A percentile compares a stretch with the other conserved stretches of the same genome.
Conservation (phyloP, 2,888 invertebrate genomes). For the Marasmarcha lunaedactyla region DNA sequence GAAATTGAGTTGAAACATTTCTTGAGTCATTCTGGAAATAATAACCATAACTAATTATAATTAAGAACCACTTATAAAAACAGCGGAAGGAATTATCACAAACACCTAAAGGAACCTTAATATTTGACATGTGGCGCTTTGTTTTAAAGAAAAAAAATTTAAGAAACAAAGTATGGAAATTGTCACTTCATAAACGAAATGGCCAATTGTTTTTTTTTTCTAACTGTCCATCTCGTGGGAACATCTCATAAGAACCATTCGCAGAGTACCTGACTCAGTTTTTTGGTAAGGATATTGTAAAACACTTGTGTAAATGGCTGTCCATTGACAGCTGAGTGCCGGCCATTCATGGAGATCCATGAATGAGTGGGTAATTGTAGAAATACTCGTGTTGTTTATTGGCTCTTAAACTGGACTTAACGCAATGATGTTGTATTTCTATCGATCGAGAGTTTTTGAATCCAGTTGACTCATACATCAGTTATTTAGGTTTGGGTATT, state of each 20-base stretch:
- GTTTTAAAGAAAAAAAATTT: slow-evolving; percentile 32
- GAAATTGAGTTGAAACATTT: no score
- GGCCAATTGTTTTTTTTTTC: neutral
- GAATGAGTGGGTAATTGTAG: slow-evolving; percentile 6
- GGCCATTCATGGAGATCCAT: slow-evolving; percentile 19
- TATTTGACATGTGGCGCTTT: slow-evolving; percentile 45
- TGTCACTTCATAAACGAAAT: slow-evolving; percentile 46
- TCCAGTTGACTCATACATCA: no score
- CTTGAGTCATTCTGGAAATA: no score
- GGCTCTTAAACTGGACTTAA: slow-evolving; percentile 6
- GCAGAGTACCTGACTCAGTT: slow-evolving; percentile 55
- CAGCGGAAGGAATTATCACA: neutral
- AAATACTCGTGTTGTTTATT: slow-evolving; percentile 2
- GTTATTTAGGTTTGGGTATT: no score
- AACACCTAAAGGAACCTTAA: neutral
- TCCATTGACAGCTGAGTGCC: slow-evolving; percentile 39
- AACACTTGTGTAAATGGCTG: slow-evolving; percentile 54
- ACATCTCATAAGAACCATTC: slow-evolving; percentile 47
- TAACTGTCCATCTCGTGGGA: slow-evolving; percentile 37
- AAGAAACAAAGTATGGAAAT: slow-evolving; percentile 30
- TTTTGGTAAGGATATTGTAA: slow-evolving; percentile 41
- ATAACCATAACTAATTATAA: no score
- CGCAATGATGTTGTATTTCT: no score
- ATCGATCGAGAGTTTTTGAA: no score
- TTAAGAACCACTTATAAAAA: no score